phyloP scores from a whole-genome alignment of 2,888 invertebrate genomes.

The Drosophila peninsularis region DNA sequence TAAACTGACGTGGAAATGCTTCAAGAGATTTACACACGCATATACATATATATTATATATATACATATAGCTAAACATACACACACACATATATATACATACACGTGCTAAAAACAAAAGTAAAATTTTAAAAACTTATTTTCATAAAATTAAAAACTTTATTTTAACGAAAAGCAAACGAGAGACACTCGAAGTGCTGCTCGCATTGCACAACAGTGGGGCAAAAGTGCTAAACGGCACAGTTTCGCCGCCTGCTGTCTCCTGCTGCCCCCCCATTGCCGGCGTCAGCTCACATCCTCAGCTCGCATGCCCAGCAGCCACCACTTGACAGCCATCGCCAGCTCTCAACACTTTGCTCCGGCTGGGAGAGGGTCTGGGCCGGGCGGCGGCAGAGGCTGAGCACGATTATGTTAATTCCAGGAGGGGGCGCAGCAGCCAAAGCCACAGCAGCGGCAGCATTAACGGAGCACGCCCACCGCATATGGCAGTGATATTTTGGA shows the following conservation, averaged over 20 bases:
- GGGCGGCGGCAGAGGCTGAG: constrained; percentile 44
- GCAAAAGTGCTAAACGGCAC: constrained; percentile 52
- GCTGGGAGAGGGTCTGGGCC: constrained; percentile 34
- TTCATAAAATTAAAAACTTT: constrained; percentile 61
- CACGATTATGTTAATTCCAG: constrained; percentile 77
- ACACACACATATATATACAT: constrained; percentile 24
- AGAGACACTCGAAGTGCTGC: constrained; percentile 24
- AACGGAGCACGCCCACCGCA: constrained; percentile 78
- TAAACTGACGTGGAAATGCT: constrained; percentile 41
- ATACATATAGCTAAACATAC: constrained; percentile 32
- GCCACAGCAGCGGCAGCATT: constrained; percentile 59
- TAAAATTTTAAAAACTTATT: constrained; percentile 64
- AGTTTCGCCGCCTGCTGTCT: not conserved
- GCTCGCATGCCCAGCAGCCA: constrained; percentile 57
- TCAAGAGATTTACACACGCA: constrained; percentile 48
- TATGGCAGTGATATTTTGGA: constrained; percentile 75
- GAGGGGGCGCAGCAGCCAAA: constrained; percentile 14
- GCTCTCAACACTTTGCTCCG: constrained; percentile 71
- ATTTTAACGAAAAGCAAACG: constrained; percentile 40
- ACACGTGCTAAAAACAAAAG: constrained; percentile 32
- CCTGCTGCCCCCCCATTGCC: constrained; percentile 13
- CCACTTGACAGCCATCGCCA: constrained; percentile 73
- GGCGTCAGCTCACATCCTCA: constrained; percentile 24
- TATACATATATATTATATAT: constrained; percentile 19
- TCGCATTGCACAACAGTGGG: constrained; percentile 62